Conservation (phyloP, 2,113 vertebrate genomes). For the Lepisosteus oculatus region DNA sequence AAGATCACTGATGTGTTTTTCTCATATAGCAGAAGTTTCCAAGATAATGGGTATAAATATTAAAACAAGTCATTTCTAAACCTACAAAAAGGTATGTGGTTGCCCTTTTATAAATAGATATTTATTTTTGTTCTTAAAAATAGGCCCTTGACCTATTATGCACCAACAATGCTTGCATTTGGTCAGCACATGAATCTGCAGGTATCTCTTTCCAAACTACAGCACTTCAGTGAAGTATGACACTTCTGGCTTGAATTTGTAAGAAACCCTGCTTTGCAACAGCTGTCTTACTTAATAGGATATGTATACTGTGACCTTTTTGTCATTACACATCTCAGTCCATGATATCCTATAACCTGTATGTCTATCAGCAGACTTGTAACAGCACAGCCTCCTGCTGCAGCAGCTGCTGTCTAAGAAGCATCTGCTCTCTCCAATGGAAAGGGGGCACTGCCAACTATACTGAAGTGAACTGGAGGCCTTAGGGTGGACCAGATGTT, state of each 20-base stretch:
- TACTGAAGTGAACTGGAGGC: neutral
- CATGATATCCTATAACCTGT: neutral
- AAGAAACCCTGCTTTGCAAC: neutral
- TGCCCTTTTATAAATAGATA: no score
- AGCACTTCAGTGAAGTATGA: neutral
- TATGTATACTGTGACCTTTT: neutral
- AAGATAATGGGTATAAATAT: no score
- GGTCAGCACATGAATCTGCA: no score
- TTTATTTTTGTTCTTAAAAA: no score
- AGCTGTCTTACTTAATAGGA: no score
- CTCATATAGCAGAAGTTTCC: no score
- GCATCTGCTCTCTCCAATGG: neutral
- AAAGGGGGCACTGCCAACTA: neutral
- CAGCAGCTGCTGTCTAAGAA: conserved; percentile 3
- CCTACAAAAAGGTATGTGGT: no score
- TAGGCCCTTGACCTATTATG: no score
- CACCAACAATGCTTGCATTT: no score
- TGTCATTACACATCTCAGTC: conserved; percentile 3
- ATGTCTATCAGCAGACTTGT: no score
- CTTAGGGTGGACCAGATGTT: neutral
- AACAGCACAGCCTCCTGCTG: neutral
- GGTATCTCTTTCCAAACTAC: neutral
- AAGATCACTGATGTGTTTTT: no score
- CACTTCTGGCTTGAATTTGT: neutral
- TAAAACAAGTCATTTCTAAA: no score